Evolutionary conservation across 2,888 invertebrate genomes (phyloP).

Genomic region (Mellilla xanthometata): DNA sequence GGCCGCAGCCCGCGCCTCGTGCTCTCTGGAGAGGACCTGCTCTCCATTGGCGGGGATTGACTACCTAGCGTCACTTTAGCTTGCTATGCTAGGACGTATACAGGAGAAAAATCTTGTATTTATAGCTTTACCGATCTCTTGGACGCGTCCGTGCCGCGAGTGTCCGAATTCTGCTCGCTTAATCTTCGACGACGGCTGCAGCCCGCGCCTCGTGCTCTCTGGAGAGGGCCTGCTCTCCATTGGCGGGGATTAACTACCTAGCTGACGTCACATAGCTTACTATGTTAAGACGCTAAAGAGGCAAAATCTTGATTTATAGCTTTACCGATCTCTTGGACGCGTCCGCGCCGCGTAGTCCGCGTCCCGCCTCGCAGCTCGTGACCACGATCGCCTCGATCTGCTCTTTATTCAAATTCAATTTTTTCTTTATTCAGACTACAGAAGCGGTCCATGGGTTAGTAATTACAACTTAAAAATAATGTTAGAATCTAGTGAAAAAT

Average conservation of each 20-base stretch:
- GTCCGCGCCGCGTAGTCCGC: conserved; percentile 24
- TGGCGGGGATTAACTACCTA: not conserved
- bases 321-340: too few relatives aligned
- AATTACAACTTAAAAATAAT: too few relatives aligned
- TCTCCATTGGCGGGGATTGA: conserved; percentile 9
- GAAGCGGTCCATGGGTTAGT: too few relatives aligned
- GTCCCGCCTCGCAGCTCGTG: conserved; percentile 25
- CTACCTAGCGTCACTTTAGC: not conserved
- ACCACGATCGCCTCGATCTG: conserved; percentile 33
- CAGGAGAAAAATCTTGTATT: too few relatives aligned
- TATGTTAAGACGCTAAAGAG: too few relatives aligned
- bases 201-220: conserved; percentile 33
- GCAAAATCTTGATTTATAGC: too few relatives aligned
- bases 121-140: too few relatives aligned
- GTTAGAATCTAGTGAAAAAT: too few relatives aligned
- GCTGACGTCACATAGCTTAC: too few relatives aligned
- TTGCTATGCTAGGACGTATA: too few relatives aligned
- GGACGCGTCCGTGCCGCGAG: conserved; percentile 27
- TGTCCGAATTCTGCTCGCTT: conserved; percentile 21
- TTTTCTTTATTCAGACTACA: too few relatives aligned
- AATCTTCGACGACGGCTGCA: conserved; percentile 29
- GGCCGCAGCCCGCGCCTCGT: conserved; percentile 30
- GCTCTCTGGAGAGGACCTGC: conserved; percentile 32
- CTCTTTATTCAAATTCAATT: too few relatives aligned
- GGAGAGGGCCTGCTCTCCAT: conserved; percentile 28